A percentile compares a stretch with the other conserved stretches of the same genome.
phyloP scores from a whole-genome alignment of 1,140 invertebrate species.

The Aphelinus atriplicis region DNA sequence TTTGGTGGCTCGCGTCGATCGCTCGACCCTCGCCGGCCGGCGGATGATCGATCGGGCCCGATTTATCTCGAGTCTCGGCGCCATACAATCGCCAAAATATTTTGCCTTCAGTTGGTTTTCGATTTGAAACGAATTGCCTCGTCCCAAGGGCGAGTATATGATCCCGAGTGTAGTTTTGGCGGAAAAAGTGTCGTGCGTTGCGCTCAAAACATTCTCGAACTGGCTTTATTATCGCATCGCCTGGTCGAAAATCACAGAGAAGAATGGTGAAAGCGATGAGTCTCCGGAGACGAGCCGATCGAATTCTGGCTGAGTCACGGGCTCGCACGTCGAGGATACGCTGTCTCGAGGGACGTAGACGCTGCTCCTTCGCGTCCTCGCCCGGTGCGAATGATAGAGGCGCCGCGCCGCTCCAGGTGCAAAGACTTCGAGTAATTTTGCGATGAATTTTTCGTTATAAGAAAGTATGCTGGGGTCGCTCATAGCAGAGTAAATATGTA shows the following conservation, averaged over 20 bases:
- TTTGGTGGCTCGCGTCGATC: constrained; percentile 16
- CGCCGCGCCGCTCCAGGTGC: neutral
- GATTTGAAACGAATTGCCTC: constrained; percentile 9
- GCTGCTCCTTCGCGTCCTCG: constrained; percentile 10
- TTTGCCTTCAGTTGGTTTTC: constrained; percentile 16
- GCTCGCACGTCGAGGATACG: constrained; percentile 38
- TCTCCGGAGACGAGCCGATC: constrained; percentile 52
- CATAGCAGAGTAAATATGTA: no score
- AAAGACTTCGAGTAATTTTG: no score
- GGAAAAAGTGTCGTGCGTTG: neutral
- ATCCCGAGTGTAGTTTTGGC: no score
- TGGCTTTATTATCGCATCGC: neutral
- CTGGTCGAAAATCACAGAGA: constrained; percentile 29
- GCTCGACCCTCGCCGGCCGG: neutral
- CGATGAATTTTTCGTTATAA: no score
- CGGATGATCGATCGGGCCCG: constrained; percentile 34
- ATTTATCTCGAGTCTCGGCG: constrained; percentile 28
- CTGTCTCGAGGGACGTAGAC: constrained; percentile 43
- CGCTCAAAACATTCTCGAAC: constrained; percentile 43
- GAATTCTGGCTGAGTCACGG: constrained; percentile 56
- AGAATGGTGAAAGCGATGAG: constrained; percentile 51
- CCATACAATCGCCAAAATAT: constrained; percentile 37
- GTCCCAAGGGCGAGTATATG: no score
- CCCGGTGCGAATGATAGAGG: neutral
- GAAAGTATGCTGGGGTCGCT: no score